Evolutionary conservation across 2,797 vertebrate species (phyloP), one percentile per base, ranked within the genome.

Genomic region (Arctocebus calabarensis): DNA sequence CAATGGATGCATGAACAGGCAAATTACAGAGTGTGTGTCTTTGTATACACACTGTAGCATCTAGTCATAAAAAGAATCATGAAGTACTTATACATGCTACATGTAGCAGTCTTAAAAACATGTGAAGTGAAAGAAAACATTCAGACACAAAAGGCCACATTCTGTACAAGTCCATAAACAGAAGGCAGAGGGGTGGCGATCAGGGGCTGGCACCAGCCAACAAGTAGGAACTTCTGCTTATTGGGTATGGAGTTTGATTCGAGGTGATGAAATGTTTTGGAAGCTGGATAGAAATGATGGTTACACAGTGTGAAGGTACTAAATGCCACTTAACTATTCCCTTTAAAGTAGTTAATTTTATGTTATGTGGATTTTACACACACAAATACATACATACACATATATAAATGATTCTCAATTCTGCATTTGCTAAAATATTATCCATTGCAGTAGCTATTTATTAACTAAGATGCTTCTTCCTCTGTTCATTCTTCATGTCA

Each of bases 281-380:
- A 88, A 88, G 78, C 23, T 22, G 20, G 57, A 64, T 4, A 29
- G 14, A 57, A 11, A 22, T 64, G 29, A 27, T 23, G 13, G 13
- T 20, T 75, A 32, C 3, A 82, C 17, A 88, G 1, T 64, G 43
- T 48, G 12, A 75, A 86, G 62, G 74, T 52, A 75, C 2, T 57
- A 75, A 70, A 40, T n/a, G 89, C 9, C 77, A 94, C 0, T 9
- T 5, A 70, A 52, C 27, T 23, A 14, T 17, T 43, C 45, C 22
- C 19, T 77, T 75, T 94, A 48, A 91, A 93, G 79, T 57, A 37
- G 59, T 55, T 79, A 37, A 86, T 82, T 85, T 90, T 75, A 91
- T 16, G 14, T 55, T 84, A 43, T 7, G 5, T 45, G 52, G 73
- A 73, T 88, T 79, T 68, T 40, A 74, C 29, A 16, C 59, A 34